These are phyloP conservation scores for Pachyuromys duprasi DNA, from an alignment of 2,797 vertebrate genomes.

Conservation along the genomic window DNA sequence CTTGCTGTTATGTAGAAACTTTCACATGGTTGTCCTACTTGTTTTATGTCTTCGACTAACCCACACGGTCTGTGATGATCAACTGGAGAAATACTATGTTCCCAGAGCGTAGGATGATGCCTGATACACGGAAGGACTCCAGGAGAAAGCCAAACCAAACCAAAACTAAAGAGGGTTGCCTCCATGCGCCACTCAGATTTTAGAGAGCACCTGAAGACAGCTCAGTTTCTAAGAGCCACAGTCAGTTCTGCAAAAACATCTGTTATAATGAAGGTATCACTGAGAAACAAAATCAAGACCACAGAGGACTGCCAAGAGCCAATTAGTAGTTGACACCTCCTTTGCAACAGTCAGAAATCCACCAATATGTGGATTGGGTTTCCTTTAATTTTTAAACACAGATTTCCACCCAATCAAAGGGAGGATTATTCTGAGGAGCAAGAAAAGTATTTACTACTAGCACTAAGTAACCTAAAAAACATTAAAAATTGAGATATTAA, in stretches of 20 bases:
- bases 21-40: background rate
- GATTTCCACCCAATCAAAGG: background rate
- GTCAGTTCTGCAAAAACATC: background rate
- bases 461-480: background rate
- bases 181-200: background rate
- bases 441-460: background rate
- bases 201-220: background rate
- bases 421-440: background rate
- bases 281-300: background rate
- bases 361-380: background rate
- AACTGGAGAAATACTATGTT: background rate
- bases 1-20: background rate
- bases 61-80: background rate
- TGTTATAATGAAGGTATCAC: background rate
- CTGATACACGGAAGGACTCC: background rate
- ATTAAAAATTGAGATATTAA: background rate
- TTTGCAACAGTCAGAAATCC: background rate
- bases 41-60: background rate
- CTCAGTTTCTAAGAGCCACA: background rate
- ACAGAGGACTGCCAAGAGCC: background rate
- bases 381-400: slow-evolving; percentile 16
- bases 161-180: background rate
- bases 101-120: background rate
- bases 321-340: background rate
- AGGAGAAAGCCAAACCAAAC: background rate